Base-by-base conservation (phyloP, 2,888 invertebrate genomes). In the Isoperla grammatica region DNA sequence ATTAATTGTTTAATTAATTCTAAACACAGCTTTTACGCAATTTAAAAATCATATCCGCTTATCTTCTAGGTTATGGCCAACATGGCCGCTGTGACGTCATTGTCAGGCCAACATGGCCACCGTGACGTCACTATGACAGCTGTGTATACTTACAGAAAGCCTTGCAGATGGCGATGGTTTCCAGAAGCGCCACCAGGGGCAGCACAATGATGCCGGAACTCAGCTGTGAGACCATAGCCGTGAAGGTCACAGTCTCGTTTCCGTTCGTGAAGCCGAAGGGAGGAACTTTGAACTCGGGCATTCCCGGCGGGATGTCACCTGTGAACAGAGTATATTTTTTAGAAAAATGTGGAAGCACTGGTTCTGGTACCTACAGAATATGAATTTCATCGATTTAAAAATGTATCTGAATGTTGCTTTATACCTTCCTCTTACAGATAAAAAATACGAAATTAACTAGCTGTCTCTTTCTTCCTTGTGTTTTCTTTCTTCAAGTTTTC, bases 131-230 rank as follows among this genome's bases (percentile, higher is more conserved):
- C n/a, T n/a, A n/a, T n/a, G n/a, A n/a, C n/a, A n/a, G n/a, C n/a
- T n/a, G n/a, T n/a, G n/a, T n/a, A n/a, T 17, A 61, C 81, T 80
- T 74, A 88, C 89, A 86, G 73, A 95, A 95, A 22, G 93, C 92
- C 78, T 95, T 95, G 75, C 93, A 95, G 68, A 95, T 92, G 15
- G 95, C 90, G 66, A 95, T 90, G 69, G 90, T 89, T 73, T 95
- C 95, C 74, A 96, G 83, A 39, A 95, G 78, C 15, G 90, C 89
- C 68, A 95, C 86, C 23, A 96, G 76, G 1, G 95, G 94, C 54
- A 95, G 83, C 19, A 95, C 91, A 57, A 90, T 77, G 55, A 95
- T 78, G 22, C 93, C 94, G 35, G 90, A 87, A 53, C 93, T 91
- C 71, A 95, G 80, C 73, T 87, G 84, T 62, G 86, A 79, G 53